Base-by-base conservation (phyloP, 2,888 invertebrate species). In the Brachyptera risi region DNA sequence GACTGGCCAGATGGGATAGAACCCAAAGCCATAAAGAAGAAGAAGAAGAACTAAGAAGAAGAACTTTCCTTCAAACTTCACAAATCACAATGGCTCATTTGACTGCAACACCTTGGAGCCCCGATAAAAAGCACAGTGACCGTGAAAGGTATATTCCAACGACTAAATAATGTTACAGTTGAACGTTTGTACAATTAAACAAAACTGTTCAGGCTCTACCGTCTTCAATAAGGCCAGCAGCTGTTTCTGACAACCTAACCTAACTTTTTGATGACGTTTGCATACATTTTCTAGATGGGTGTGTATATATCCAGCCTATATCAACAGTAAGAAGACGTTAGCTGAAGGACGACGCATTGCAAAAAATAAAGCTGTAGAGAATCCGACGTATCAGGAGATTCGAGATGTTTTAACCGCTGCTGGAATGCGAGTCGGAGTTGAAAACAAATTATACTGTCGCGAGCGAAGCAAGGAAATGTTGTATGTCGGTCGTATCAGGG, bases 301-400 rank as follows among this genome's bases (percentile, higher is more conserved):
- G 61, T 96, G 96, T 73, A 87, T 99, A 64, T 99, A 99, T 75
- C 99, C 99, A 60, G 90, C 94, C 0, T 99, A 98, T 70, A 80
- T 99, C 56, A 98, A 99, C 73, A 92, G 88, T 69, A 96, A 94
- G 72, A 96, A 92, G 74, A 90, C 94, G 0, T 74, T 90, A 15
- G 91, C 91, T 1, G 88, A 96, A 74, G 99, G 99, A 3, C 81
- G 99, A 31, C 84, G 87, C 68, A 78, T 99, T 21, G 77, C 90
- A 1, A 93, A 93, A 75, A 82, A 86, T 1, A 85, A 86, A 73
- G 94, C 93, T 73, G 90, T 98, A 0, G 96, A 97, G 69, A 96
- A 96, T 75, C 99, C 99, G 13, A 94, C 94, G 0, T 90, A 90
- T 73, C 87, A 90, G 69, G 99, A 99, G 78, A 97, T 99, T 64